These are phyloP conservation scores for Neoaliturus tenellus DNA, from an alignment of 2,888 invertebrate species.

Conservation along the genomic window DNA sequence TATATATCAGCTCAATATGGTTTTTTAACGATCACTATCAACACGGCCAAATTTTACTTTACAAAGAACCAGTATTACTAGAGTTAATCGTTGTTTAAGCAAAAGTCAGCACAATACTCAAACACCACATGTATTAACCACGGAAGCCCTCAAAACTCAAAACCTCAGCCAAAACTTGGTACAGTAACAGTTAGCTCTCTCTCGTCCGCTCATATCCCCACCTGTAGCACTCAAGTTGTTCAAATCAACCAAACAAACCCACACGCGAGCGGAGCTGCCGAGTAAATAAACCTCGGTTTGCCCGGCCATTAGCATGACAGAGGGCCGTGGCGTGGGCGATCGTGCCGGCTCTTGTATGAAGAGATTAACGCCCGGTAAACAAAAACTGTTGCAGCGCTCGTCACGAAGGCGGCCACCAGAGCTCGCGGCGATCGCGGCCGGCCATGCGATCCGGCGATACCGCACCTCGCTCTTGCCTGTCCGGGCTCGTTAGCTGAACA, in stretches of 20 bases:
- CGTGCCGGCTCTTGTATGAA: slow-evolving; percentile 22
- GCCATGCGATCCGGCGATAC: background rate
- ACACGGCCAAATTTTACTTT: too few species aligned
- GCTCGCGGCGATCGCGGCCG: background rate
- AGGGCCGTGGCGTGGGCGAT: background rate
- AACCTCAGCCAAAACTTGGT: too few species aligned
- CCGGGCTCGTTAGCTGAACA: background rate
- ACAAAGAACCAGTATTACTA: too few species aligned
- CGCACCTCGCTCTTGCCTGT: background rate
- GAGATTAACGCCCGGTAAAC: slow-evolving; percentile 49
- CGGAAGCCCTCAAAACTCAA: too few species aligned
- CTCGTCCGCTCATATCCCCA: background rate
- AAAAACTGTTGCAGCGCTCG: slow-evolving; percentile 37
- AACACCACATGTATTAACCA: too few species aligned
- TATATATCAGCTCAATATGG: too few species aligned
- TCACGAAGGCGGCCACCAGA: background rate
- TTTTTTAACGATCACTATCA: too few species aligned
- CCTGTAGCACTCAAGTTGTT: background rate
- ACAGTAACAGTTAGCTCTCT: too few species aligned
- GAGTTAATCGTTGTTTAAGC: too few species aligned
- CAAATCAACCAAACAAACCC: background rate
- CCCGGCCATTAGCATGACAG: slow-evolving; percentile 14
- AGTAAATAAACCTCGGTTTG: background rate
- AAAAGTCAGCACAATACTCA: too few species aligned
- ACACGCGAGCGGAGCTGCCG: background rate